These are phyloP conservation scores for Polymixis flavicincta DNA, from an alignment of 2,888 invertebrate species.

Conservation along the genomic window DNA sequence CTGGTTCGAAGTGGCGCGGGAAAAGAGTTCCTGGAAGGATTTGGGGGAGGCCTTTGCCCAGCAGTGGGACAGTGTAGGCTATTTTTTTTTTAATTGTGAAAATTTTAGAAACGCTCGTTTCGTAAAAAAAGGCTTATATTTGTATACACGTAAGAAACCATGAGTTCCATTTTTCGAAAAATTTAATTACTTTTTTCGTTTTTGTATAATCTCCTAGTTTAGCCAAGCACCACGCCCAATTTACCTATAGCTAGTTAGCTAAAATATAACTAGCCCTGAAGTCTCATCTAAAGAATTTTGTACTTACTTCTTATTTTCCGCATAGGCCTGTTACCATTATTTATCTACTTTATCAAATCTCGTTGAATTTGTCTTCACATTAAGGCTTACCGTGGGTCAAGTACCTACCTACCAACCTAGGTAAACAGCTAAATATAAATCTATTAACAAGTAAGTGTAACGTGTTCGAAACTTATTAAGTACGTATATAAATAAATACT, in stretches of 20 bases:
- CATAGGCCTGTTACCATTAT: not conserved
- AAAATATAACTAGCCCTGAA: not conserved
- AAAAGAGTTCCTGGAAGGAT: too few relatives aligned
- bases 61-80: too few relatives aligned
- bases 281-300: not conserved
- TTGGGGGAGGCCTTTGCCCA: too few relatives aligned
- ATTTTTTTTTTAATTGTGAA: too few relatives aligned
- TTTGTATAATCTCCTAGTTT: not conserved
- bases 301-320: not conserved
- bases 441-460: constrained; percentile 36
- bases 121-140: too few relatives aligned
- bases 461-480: constrained; percentile 16
- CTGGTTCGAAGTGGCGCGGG: too few relatives aligned
- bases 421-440: not conserved
- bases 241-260: not conserved
- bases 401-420: not conserved
- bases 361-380: not conserved
- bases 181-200: not conserved
- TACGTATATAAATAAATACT: constrained; percentile 12
- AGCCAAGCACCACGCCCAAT: not conserved
- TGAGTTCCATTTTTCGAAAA: not conserved
- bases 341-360: not conserved
- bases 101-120: too few relatives aligned
- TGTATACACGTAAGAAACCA: too few relatives aligned
- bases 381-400: not conserved